Conservation (phyloP, 2,888 invertebrate species). For the Amphipyra tragopoginis region DNA sequence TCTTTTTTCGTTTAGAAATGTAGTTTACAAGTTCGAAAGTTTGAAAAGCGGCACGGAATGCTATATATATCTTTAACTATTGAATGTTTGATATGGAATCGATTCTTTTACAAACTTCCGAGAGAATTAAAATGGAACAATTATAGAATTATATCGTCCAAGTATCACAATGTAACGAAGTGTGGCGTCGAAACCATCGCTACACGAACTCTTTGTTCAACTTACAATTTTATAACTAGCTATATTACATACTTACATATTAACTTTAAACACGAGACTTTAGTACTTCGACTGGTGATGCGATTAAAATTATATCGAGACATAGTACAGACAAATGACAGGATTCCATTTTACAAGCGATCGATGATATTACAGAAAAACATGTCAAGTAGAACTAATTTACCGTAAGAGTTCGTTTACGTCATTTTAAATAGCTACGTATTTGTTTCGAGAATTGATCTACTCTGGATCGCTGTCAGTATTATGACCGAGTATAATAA, state of each 20-base stretch:
- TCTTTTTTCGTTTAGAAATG: conserved; percentile 5
- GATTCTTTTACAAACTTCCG: conserved; percentile 30
- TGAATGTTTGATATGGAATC: conserved; percentile 41
- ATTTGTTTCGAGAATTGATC: conserved; percentile 38
- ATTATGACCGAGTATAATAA: conserved; percentile 34
- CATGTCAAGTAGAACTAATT: conserved; percentile 18
- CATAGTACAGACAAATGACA: conserved; percentile 44
- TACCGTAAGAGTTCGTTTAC: conserved; percentile 21
- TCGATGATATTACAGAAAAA: conserved; percentile 15
- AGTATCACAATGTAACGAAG: conserved; percentile 71
- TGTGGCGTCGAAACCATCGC: conserved; percentile 53
- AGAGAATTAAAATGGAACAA: conserved; percentile 19
- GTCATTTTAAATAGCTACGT: conserved; percentile 33
- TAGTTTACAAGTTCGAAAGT: conserved; percentile 8
- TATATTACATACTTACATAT: conserved; percentile 65
- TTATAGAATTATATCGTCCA: conserved; percentile 39
- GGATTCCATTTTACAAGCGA: conserved; percentile 8
- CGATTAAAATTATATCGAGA: conserved; percentile 36
- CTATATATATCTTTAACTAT: conserved; percentile 24
- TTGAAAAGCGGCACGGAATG: conserved; percentile 34
- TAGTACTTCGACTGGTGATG: conserved; percentile 48
- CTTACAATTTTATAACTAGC: conserved; percentile 78
- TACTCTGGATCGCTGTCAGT: conserved; percentile 31
- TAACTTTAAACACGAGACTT: conserved; percentile 52
- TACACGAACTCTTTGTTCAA: conserved; percentile 80